Evolutionary conservation across 2,113 vertebrate genomes (phyloP).

Genomic region (Colaptes auratus): DNA sequence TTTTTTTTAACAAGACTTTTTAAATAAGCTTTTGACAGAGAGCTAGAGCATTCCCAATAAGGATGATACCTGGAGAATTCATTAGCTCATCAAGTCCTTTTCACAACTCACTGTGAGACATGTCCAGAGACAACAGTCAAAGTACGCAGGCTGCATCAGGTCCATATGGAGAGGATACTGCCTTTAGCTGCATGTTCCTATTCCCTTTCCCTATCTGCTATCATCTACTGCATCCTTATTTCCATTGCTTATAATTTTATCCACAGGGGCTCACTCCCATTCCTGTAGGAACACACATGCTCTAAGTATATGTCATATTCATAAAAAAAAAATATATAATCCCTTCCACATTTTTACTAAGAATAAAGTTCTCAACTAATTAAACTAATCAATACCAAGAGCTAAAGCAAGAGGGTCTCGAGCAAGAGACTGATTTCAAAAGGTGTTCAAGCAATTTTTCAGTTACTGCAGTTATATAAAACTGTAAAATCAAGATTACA

Average conservation of each 20-base stretch:
- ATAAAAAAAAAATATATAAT: not conserved
- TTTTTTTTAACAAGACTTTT: not conserved
- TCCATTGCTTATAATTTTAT: not conserved
- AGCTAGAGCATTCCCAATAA: not conserved
- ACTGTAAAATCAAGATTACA: slow-evolving; percentile 51
- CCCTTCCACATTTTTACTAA: not conserved
- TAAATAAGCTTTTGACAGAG: not conserved
- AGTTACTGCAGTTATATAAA: not conserved
- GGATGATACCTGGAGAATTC: not conserved
- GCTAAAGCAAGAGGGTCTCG: not conserved
- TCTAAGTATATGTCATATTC: not conserved
- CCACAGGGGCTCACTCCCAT: not conserved
- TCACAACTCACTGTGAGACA: accelerated
- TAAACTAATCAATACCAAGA: not conserved
- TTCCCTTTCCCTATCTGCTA: not conserved
- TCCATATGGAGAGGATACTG: not conserved
- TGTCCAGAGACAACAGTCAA: accelerated
- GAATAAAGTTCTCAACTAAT: not conserved
- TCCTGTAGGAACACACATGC: accelerated
- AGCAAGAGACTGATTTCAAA: not conserved
- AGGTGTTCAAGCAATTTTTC: not conserved
- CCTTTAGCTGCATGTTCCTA: not conserved
- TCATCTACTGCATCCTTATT: not conserved
- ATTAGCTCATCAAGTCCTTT: accelerated
- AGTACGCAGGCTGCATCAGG: not conserved